Percentiles rank a stretch among this genome's conserved stretches.
These are phyloP conservation scores for Gadopsis marmoratus DNA, from an alignment of 2,797 vertebrate species.

Conservation along the genomic window DNA sequence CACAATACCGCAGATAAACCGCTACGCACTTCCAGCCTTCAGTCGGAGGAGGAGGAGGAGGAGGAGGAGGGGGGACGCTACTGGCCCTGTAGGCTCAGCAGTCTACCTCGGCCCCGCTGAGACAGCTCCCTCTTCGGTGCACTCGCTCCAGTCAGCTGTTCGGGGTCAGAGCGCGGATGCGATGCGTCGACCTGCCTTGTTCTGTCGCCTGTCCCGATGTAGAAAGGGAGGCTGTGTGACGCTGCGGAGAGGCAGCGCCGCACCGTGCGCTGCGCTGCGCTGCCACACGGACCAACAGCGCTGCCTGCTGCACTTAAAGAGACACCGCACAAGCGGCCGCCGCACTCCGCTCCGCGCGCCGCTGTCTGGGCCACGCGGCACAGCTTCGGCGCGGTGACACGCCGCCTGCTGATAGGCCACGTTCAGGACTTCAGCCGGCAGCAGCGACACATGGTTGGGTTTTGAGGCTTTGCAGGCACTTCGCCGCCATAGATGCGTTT, in stretches of 20 bases:
- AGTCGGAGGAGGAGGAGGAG: slow-evolving; percentile 8
- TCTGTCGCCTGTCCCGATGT: slow-evolving; percentile 60
- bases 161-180: slow-evolving; percentile 46
- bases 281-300: slow-evolving; percentile 77
- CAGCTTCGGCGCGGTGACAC: background rate
- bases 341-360: slow-evolving; percentile 22
- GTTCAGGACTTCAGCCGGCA: too few relatives aligned
- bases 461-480: background rate
- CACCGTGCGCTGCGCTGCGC: slow-evolving; percentile 72
- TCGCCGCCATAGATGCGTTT: background rate
- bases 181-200: slow-evolving; percentile 62
- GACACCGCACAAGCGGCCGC: slow-evolving; percentile 69
- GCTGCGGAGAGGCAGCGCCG: slow-evolving; percentile 73
- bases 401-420: background rate
- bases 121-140: slow-evolving; percentile 5
- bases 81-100: slow-evolving; percentile 25
- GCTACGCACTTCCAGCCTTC: slow-evolving; percentile 46
- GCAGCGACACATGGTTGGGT: too few relatives aligned
- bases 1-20: slow-evolving; percentile 44
- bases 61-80: slow-evolving; percentile 14
- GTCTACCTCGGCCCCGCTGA: slow-evolving; percentile 5
- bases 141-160: slow-evolving; percentile 37
- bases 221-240: slow-evolving; percentile 48
- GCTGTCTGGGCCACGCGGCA: slow-evolving; percentile 21
- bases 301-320: slow-evolving; percentile 83